Evolutionary conservation across 2,888 invertebrate genomes (phyloP), one percentile per base, ranked within the genome.

Genomic region (Troglohyphantes excavatus): DNA sequence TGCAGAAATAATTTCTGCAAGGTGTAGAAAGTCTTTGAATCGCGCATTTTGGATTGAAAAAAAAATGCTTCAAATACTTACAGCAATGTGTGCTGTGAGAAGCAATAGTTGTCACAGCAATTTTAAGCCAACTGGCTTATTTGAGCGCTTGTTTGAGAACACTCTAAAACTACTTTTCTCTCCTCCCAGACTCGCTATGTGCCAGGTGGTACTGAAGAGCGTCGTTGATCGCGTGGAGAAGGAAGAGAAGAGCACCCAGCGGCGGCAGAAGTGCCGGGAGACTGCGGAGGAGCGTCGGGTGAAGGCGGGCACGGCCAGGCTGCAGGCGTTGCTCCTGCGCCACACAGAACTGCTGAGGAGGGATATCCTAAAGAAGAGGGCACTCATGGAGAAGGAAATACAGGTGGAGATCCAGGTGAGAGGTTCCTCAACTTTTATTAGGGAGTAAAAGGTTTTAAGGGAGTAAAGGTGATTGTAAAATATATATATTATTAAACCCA

Each of bases 261-360:
- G 93, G 26, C 93, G 93, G 89, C 93, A 93, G 85, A 93, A 93
- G 88, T 87, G 88, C 78, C 89, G 92, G 86, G 93, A 93, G 91
- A 92, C 93, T 29, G 93, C 92, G 3, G 95, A 95, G 91, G 95
- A 95, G 91, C 94, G 94, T 92, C 94, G 94, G 92, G 94, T 94
- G 91, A 94, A 95, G 78, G 94, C 95, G 81, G 93, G 94, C 21
- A 94, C 94, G 90, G 94, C 94, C 53, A 94, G 95, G 92, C 95
- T 96, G 91, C 96, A 96, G 93, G 96, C 96, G 93, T 94, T 96
- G 59, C 95, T 98, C 26, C 96, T 96, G 93, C 96, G 97, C 92
- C 98, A 98, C 92, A 98, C 98, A 93, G 98, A 98, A 93, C 94
- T 96, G 92, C 95, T 99, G 72, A 98, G 98, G 93, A 98, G 97